phyloP scores from a whole-genome alignment of 2,113 vertebrate genomes.

The Thryonomys swinderianus region DNA sequence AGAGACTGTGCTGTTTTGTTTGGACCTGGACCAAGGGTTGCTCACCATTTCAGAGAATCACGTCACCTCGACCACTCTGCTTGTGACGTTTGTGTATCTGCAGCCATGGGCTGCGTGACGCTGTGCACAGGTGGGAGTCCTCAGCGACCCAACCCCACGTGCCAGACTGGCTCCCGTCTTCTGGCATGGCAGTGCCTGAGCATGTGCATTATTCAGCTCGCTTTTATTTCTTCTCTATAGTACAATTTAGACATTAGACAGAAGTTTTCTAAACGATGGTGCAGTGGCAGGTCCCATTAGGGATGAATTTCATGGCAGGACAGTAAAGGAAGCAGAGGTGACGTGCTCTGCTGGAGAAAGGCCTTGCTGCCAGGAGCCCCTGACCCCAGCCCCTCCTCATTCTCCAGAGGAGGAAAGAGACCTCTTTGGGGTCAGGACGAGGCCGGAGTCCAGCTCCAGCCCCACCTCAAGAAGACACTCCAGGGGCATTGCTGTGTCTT shows the following conservation, averaged over 20 bases:
- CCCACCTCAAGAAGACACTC: neutral
- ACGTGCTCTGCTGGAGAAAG: neutral
- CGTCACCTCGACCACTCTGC: constrained; percentile 24
- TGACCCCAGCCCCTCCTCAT: neutral
- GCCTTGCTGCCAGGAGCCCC: accelerated
- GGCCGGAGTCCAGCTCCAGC: neutral
- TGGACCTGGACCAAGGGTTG: constrained; percentile 60
- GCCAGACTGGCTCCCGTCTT: too few relatives aligned
- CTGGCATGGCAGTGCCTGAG: neutral
- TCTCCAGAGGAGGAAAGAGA: neutral
- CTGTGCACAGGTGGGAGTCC: neutral
- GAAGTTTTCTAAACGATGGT: neutral
- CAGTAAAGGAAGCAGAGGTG: neutral
- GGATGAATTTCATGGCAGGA: neutral
- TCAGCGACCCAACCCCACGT: neutral
- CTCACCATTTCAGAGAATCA: constrained; percentile 50
- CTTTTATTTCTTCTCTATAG: constrained; percentile 4
- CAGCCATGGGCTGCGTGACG: neutral
- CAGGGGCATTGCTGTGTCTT: neutral
- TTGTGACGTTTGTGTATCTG: neutral
- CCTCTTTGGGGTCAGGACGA: neutral
- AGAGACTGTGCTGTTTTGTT: constrained; percentile 53
- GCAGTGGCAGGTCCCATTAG: neutral
- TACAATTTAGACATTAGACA: neutral
- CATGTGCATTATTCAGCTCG: accelerated